Conservation (phyloP, 2,113 vertebrate genomes). For the Apodemus speciosus region DNA sequence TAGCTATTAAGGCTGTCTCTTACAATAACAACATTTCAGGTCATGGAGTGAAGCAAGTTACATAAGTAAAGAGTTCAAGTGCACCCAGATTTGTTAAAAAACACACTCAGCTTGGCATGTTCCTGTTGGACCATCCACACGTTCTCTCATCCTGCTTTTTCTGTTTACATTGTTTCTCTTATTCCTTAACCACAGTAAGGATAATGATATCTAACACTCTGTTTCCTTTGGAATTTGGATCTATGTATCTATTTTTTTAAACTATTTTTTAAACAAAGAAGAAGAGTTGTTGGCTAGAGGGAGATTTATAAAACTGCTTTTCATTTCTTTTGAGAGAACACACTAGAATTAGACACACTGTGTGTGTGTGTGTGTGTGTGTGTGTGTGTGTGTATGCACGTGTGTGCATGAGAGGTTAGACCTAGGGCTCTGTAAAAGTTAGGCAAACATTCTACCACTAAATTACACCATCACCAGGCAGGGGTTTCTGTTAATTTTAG, state of each 20-base stretch:
- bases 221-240: constrained; percentile 6
- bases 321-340: not conserved
- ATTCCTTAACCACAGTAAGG: not conserved
- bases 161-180: not conserved
- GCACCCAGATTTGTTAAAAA: not conserved
- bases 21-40: not conserved
- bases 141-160: not conserved
- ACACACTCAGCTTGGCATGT: not conserved
- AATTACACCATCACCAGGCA: too few relatives aligned
- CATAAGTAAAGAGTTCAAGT: not conserved
- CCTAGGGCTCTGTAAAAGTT: not conserved
- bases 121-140: not conserved
- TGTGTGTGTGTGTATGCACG: not conserved
- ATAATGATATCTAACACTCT: not conserved
- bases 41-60: not conserved
- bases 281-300: not conserved
- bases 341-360: not conserved
- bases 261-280: not conserved
- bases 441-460: not conserved
- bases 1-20: not conserved
- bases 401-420: not conserved
- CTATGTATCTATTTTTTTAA: not conserved
- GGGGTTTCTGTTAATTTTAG: not conserved
- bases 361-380: not conserved
- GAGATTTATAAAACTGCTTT: not conserved